A percentile compares a stretch with the other conserved stretches of the same genome.
These are phyloP conservation scores for Notolepis coatsorum DNA, from an alignment of 2,797 vertebrate species.

Conservation along the genomic window DNA sequence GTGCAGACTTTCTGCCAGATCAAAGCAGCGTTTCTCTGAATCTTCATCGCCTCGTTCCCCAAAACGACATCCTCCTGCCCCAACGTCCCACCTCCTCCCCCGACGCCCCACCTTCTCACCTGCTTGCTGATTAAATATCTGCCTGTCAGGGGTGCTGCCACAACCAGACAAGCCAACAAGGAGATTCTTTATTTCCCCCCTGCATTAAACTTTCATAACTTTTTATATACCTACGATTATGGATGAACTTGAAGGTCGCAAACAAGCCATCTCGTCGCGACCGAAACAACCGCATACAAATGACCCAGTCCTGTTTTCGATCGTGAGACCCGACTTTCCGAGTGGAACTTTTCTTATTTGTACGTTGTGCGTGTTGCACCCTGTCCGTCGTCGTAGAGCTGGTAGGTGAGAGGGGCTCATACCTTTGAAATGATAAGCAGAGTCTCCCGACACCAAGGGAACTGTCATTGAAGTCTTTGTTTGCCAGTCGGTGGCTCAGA, in stretches of 20 bases:
- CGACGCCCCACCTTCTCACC: constrained; percentile 44
- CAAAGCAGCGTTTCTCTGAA: constrained; percentile 55
- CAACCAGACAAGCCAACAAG: constrained; percentile 52
- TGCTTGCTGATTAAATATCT: constrained; percentile 67
- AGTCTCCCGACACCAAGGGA: constrained; percentile 70
- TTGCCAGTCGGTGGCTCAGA: constrained; percentile 68
- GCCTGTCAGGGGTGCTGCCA: constrained; percentile 57
- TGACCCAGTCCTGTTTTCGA: constrained; percentile 49
- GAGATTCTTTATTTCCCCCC: too few relatives aligned
- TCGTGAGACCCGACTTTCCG: constrained; percentile 49
- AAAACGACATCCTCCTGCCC: constrained; percentile 41
- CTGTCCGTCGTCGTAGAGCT: constrained; percentile 63
- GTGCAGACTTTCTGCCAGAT: constrained; percentile 46
- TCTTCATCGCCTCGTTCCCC: constrained; percentile 22
- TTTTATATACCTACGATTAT: constrained; percentile 64
- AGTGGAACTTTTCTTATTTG: constrained; percentile 62
- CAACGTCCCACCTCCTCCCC: constrained; percentile 30
- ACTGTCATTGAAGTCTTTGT: constrained; percentile 79
- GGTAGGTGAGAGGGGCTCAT: constrained; percentile 63
- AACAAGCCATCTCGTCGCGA: constrained; percentile 48
- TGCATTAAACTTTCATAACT: constrained; percentile 74
- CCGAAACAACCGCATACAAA: constrained; percentile 28
- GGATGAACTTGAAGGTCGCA: constrained; percentile 75
- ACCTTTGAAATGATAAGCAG: constrained; percentile 81
- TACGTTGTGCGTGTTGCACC: constrained; percentile 43